These are phyloP conservation scores for Drosophila ezoana DNA, from an alignment of 2,888 invertebrate genomes.

Conservation along the genomic window DNA sequence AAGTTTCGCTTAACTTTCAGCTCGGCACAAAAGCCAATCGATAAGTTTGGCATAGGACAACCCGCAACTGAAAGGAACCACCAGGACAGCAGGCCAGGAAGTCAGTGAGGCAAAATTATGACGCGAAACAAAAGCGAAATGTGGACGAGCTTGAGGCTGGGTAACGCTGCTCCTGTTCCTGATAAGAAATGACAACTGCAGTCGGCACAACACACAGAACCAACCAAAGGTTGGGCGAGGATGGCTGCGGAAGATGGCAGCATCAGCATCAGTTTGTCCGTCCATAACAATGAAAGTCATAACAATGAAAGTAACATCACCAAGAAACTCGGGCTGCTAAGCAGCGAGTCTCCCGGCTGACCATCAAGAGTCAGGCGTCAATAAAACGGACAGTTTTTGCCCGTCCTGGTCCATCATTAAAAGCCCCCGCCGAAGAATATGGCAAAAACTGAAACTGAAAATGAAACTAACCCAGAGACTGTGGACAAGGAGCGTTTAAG, in stretches of 20 bases:
- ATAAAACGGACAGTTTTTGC: conserved; percentile 42
- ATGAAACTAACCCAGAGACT: too few species aligned
- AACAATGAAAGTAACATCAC: conserved; percentile 49
- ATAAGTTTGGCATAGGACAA: conserved; percentile 44
- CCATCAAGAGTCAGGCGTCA: conserved; percentile 44
- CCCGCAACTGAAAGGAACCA: background rate
- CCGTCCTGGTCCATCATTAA: conserved; percentile 37
- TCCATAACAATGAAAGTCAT: conserved; percentile 58
- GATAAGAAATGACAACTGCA: conserved; percentile 65
- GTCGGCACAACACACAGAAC: conserved; percentile 21
- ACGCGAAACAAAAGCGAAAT: conserved; percentile 37
- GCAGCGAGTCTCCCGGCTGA: conserved; percentile 17
- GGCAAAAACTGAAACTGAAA: background rate
- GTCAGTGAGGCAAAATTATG: conserved; percentile 33
- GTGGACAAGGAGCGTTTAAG: conserved; percentile 32
- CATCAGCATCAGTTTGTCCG: conserved; percentile 36
- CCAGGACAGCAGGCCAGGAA: background rate
- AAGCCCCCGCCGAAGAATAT: conserved; percentile 6
- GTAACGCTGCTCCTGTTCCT: conserved; percentile 17
- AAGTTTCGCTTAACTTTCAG: conserved; percentile 62
- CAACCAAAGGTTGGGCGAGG: background rate
- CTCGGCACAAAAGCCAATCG: conserved; percentile 51
- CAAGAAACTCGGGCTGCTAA: conserved; percentile 14
- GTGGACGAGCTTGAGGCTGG: background rate
- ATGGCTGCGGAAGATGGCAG: background rate